Base-by-base conservation (phyloP, 2,113 vertebrate genomes). In the Trachemys scripta region DNA sequence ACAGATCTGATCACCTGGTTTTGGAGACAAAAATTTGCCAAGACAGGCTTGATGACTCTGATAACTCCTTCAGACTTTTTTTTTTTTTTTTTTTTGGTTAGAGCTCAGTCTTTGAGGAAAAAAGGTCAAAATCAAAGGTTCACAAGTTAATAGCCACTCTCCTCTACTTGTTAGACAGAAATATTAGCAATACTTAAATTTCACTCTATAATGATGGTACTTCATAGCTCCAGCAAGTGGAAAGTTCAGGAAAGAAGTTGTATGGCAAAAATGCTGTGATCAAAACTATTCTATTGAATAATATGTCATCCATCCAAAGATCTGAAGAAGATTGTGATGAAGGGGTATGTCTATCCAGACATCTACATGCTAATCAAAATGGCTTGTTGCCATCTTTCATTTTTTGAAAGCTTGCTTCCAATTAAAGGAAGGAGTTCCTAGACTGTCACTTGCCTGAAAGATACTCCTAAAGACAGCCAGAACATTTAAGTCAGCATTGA, bases 21-120 rank as follows among this genome's bases (percentile, higher is more conserved):
- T 10, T 93, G 56, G 90, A 94, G 42, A 75, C 51, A 91, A 89
- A 90, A 93, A 89, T 35, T 25, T 84, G 50, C 35, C 53, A 82
- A 42, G 65, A 35, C 59, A 75, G 76, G 56, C 31, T 51, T 45
- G 65, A 81, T 27, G 25, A 91, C 35, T 53, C 56, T 72, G n/a
- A 69, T 76, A 38, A 76, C 12, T 75, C 75, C 49, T 50, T 75
- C 59, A 82, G 31, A 89, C 27, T 42, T 42, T 42, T 42, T 42
- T 42, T 42, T 42, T 42, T 42, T 42, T 42, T 42, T 42, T 42
- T 42, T 42, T 42, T 42, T 42, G 42, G 42, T 17, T 45, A 82
- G 35, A 53, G 53, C n/a, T 14, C 3, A 35, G 29, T 19, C 31
- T 83, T 45, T 27, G 35, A 82, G 59, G 31, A n/a, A 24, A 35